A percentile compares a stretch with the other conserved stretches of the same genome.
Conservation (phyloP, 1,140 invertebrate genomes). For the silkworm (Bombyx mori) region DNA sequence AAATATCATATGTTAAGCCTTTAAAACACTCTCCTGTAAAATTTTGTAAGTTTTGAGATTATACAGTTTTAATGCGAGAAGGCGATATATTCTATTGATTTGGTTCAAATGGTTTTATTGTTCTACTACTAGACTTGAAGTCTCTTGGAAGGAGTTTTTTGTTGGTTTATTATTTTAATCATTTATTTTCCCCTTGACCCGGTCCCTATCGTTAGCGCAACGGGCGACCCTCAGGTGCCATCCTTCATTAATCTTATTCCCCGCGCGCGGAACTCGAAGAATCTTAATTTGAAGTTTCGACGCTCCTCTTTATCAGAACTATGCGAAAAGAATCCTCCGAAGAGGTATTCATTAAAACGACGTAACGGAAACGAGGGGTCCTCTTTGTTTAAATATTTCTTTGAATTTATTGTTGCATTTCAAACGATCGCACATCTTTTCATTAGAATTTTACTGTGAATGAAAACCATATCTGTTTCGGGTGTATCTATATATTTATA, state of each 20-base stretch:
- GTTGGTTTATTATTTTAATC: slow-evolving; percentile 46
- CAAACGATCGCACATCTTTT: slow-evolving; percentile 7
- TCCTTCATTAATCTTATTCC: slow-evolving; percentile 65
- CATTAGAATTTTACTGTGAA: too few relatives aligned
- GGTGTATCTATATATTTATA: too few relatives aligned
- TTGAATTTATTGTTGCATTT: slow-evolving; percentile 6
- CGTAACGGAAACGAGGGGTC: slow-evolving; percentile 28
- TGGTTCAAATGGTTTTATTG: too few relatives aligned
- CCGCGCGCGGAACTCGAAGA: slow-evolving; percentile 55
- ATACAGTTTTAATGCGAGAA: too few relatives aligned
- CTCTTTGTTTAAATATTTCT: slow-evolving; percentile 23
- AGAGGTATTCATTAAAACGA: slow-evolving; percentile 48
- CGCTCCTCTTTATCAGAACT: slow-evolving; percentile 61
- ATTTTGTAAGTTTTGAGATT: too few relatives aligned
- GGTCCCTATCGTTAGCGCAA: slow-evolving; percentile 38
- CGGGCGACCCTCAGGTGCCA: slow-evolving; percentile 45
- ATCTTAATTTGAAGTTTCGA: slow-evolving; percentile 68
- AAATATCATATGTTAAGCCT: too few relatives aligned
- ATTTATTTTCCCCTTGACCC: slow-evolving; percentile 35
- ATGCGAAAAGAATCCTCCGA: slow-evolving; percentile 58
- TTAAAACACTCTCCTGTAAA: too few relatives aligned
- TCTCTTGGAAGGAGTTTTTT: slow-evolving; percentile 11
- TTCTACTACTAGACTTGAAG: too few relatives aligned
- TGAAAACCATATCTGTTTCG: too few relatives aligned
- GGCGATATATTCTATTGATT: too few relatives aligned